phyloP scores from a whole-genome alignment of 64 coral and sea anemone genomes.

The Montipora sp. region DNA sequence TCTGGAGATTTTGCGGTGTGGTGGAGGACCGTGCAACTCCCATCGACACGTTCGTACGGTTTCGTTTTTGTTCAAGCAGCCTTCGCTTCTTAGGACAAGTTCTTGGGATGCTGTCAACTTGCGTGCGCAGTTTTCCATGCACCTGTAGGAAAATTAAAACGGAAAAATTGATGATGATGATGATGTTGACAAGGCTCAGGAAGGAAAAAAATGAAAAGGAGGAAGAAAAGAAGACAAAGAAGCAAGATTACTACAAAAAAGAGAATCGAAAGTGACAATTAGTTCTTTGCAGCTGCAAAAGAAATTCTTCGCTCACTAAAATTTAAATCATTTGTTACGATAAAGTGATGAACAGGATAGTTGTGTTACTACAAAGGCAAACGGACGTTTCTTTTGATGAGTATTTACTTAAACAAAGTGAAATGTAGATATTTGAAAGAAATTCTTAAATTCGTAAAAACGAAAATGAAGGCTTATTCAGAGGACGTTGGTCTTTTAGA shows the following conservation, averaged over 20 bases:
- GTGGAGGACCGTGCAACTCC: slow-evolving; percentile 14
- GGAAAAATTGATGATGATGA: neutral
- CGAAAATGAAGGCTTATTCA: too few relatives aligned
- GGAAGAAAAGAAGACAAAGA: neutral
- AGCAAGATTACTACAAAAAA: neutral
- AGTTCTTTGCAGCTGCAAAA: too few relatives aligned
- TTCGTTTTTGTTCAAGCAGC: slow-evolving; percentile 24
- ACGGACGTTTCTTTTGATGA: too few relatives aligned
- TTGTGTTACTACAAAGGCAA: too few relatives aligned
- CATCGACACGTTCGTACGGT: neutral
- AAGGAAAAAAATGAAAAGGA: neutral
- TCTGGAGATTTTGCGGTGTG: neutral
- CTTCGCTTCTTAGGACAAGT: slow-evolving; percentile 1
- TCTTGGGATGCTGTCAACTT: slow-evolving; percentile 28
- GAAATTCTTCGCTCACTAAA: too few relatives aligned
- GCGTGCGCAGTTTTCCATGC: slow-evolving; percentile 42
- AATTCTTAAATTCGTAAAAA: too few relatives aligned
- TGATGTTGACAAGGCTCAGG: neutral
- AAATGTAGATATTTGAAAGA: too few relatives aligned
- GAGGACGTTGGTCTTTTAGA: too few relatives aligned
- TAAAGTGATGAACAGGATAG: too few relatives aligned
- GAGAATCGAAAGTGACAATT: too few relatives aligned
- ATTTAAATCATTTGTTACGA: too few relatives aligned
- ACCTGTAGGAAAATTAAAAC: neutral
- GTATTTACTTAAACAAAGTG: too few relatives aligned